Evolutionary conservation across 92 coral and sea anemone genomes (phyloP).

Genomic region (Montipora capitata): DNA sequence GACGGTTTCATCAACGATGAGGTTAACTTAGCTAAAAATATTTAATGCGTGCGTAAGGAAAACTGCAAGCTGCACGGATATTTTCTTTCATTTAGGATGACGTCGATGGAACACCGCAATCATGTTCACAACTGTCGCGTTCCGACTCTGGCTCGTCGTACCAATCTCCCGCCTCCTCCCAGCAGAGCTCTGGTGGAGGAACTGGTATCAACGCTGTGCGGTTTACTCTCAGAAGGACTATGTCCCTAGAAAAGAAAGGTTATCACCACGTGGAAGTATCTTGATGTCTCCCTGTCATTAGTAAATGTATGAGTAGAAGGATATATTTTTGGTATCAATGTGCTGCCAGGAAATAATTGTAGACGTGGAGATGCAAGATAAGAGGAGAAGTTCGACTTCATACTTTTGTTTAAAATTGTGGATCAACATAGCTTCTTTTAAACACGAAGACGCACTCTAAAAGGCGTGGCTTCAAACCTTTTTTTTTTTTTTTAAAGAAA

Average conservation of each 20-base stretch:
- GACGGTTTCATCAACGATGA: too few species aligned
- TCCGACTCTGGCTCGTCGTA: constrained; percentile 51
- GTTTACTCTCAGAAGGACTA: constrained; percentile 87
- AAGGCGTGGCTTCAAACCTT: too few species aligned
- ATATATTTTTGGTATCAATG: too few species aligned
- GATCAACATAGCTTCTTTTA: too few species aligned
- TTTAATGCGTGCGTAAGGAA: too few species aligned
- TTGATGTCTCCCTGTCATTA: background rate
- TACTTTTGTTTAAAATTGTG: too few species aligned
- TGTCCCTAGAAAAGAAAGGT: constrained; percentile 74
- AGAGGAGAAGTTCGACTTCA: background rate
- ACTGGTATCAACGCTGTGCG: constrained; percentile 79
- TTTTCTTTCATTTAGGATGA: constrained; percentile 62
- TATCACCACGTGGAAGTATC: background rate
- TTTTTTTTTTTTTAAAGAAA: too few species aligned
- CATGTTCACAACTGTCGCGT: constrained; percentile 83
- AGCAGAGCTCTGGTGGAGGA: constrained; percentile 58
- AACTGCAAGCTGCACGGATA: background rate
- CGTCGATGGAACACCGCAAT: constrained; percentile 79
- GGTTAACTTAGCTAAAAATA: too few species aligned
- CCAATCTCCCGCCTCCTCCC: constrained; percentile 53
- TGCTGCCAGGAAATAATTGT: too few species aligned
- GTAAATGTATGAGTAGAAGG: background rate
- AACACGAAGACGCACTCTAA: too few species aligned
- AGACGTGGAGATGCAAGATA: background rate